These are phyloP conservation scores for Lasioglossum vierecki DNA, from an alignment of 2,888 invertebrate species.

Conservation along the genomic window DNA sequence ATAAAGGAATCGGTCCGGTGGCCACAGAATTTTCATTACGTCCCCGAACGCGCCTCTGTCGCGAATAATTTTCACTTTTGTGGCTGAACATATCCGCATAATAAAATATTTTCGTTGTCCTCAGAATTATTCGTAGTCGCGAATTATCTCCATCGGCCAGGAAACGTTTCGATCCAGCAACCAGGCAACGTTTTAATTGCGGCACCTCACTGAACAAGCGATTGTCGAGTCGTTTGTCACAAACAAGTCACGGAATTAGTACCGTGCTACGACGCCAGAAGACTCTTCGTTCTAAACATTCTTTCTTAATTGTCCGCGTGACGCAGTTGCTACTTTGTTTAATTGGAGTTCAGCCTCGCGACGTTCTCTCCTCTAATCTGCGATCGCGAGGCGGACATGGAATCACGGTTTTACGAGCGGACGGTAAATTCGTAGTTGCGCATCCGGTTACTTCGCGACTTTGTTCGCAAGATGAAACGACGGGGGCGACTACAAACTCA, in stretches of 20 bases:
- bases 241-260: neutral
- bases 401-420: slow-evolving; percentile 11
- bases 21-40: neutral
- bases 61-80: neutral
- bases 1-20: neutral
- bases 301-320: slow-evolving; percentile 31
- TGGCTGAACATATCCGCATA: neutral
- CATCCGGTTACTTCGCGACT: neutral
- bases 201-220: neutral
- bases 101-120: no score
- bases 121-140: neutral
- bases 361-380: slow-evolving; percentile 3
- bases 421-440: neutral
- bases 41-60: neutral
- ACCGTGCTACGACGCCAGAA: slow-evolving; percentile 1
- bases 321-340: slow-evolving; percentile 28
- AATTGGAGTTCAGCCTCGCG: slow-evolving; percentile 27
- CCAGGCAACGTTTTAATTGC: neutral
- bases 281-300: slow-evolving; percentile 6
- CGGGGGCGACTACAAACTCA: neutral
- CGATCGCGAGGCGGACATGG: neutral
- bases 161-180: neutral
- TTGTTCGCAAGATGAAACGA: neutral
- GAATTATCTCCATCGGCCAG: neutral
- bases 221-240: neutral